Evolutionary conservation across 2,888 invertebrate genomes (phyloP), one percentile per base, ranked within the genome.

Genomic region (Tortrix viridana): DNA sequence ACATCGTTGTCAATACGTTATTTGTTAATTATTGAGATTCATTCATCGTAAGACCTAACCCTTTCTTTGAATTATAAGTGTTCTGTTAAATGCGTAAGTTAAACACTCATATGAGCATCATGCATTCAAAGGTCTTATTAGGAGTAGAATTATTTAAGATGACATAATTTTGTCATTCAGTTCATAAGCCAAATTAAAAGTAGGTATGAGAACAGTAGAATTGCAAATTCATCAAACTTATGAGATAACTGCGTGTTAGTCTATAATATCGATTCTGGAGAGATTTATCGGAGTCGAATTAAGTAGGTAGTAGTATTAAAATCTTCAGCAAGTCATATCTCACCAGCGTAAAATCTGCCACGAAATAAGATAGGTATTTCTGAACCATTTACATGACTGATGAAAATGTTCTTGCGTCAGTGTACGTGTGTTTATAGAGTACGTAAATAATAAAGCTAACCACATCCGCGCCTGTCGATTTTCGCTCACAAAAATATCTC

Each of bases 391-490:
- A 53, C 53, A 63, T 38, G 57, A 49, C 53, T 53, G 32, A 47
- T 58, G 58, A 53, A 61, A 63, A 57, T 53, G 26, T 53, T 53
- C 16, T 63, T 63, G 57, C 63, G 63, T 63, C 63, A 58, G 60
- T 47, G 46, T 61, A 65, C 46, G 58, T 58, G 50, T 60, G 65
- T 72, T 75, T 74, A 71, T 68, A 69, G 64, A 69, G 68, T 65
- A 68, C 67, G 71, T 66, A 69, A 71, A 74, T 71, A 73, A 73
- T 78, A 78, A 80, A 75, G 68, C 68, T 67, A 56, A 80, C 82
- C 82, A 74, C 84, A 78, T 84, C 84, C 84, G 76, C 67, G 67
- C 74, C 69, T 69, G 67, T 65, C 67, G 67, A 71, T 71, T 73
- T 66, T 67, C 65, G 62, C 65, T 47, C 56, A 49, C 60, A 63